phyloP scores from a whole-genome alignment of 2,888 invertebrate genomes.

The Latrodectus elegans region DNA sequence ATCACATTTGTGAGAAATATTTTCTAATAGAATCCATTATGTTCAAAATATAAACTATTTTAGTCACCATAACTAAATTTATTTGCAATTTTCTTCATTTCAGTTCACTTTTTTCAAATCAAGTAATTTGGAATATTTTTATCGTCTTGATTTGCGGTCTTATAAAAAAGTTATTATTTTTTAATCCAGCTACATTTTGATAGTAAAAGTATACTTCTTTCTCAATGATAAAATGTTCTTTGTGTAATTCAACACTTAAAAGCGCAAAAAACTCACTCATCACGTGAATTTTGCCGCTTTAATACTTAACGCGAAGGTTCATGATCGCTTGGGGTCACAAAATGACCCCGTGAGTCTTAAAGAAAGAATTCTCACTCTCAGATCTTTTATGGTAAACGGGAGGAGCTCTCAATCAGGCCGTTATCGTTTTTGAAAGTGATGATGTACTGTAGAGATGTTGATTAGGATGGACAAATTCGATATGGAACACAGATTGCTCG shows the following conservation, averaged over 20 bases:
- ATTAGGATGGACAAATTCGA: slow-evolving; percentile 23
- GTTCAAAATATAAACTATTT: no score
- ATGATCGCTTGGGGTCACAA: slow-evolving; percentile 27
- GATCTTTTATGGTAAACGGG: background rate
- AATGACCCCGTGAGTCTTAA: slow-evolving; percentile 8
- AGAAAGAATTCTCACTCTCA: background rate
- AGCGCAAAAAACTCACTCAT: slow-evolving; percentile 16
- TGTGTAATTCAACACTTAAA: background rate
- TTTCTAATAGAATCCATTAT: no score
- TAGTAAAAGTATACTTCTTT: no score
- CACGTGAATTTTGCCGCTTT: slow-evolving; percentile 10
- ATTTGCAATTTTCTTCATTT: background rate
- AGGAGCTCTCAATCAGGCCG: background rate
- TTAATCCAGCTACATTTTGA: no score
- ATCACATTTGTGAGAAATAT: no score
- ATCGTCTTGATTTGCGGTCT: no score
- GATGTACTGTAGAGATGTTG: slow-evolving; percentile 50
- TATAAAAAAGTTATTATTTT: no score
- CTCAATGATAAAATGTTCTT: no score
- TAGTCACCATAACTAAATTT: background rate
- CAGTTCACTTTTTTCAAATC: no score
- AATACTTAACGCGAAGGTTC: slow-evolving; percentile 18
- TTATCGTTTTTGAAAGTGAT: slow-evolving; percentile 36
- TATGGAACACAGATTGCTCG: background rate
- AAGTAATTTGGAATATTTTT: no score